These are phyloP conservation scores for Sarcophaga rosellei DNA, from an alignment of 2,888 invertebrate species.

Conservation along the genomic window DNA sequence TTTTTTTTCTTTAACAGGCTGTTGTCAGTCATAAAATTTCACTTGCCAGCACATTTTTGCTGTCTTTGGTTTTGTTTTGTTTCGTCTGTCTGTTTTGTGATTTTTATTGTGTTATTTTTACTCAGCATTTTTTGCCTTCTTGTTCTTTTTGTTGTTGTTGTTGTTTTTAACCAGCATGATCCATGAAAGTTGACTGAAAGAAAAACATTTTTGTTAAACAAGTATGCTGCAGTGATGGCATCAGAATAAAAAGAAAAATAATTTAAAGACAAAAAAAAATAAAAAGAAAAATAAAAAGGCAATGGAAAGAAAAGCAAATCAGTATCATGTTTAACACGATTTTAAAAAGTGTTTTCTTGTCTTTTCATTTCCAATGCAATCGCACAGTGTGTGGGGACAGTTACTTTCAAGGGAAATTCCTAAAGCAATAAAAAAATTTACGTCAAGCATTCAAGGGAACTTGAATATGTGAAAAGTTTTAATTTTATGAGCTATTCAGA, in stretches of 20 bases:
- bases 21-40: constrained; percentile 32
- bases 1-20: constrained; percentile 24
- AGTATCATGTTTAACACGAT: constrained; percentile 2
- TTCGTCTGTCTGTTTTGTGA: not conserved
- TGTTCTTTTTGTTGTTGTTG: not conserved
- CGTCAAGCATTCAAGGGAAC: not conserved
- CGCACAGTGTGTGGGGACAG: too few relatives aligned
- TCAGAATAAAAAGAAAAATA: not conserved
- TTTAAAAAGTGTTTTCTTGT: not conserved
- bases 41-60: not conserved
- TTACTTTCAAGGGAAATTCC: not conserved
- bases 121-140: not conserved
- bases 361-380: too few relatives aligned
- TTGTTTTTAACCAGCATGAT: constrained; percentile 30
- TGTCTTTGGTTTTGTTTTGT: not conserved
- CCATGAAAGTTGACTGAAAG: constrained; percentile 1
- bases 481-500: not conserved
- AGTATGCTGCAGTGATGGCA: not conserved
- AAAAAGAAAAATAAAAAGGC: not conserved
- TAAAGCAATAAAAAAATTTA: too few relatives aligned
- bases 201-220: constrained; percentile 21
- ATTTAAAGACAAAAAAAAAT: not conserved
- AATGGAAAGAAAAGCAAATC: not conserved
- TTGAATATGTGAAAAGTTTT: not conserved
- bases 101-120: not conserved